Evolutionary conservation across 1,140 invertebrate genomes (phyloP).

Genomic region (Diplogasteroides magnus): DNA sequence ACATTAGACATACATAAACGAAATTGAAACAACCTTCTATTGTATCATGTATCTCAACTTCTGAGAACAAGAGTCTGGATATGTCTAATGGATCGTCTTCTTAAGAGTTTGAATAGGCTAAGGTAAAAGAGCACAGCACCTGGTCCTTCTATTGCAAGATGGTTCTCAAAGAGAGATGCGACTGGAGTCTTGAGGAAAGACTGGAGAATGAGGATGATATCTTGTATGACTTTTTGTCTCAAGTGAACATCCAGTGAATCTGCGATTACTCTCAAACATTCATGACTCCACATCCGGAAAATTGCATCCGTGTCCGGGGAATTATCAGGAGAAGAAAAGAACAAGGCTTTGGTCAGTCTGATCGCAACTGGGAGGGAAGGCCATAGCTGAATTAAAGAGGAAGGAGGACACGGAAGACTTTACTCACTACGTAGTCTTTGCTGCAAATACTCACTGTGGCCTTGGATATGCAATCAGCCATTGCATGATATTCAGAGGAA

Average conservation of each 20-base stretch:
- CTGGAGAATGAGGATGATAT: background rate
- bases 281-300: conserved; percentile 20
- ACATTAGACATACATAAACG: background rate
- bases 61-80: background rate
- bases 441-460: conserved; percentile 15
- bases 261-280: conserved; percentile 18
- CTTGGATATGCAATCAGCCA: conserved; percentile 8
- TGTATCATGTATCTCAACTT: background rate
- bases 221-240: background rate
- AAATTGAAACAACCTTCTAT: background rate
- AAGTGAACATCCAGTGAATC: conserved; percentile 16
- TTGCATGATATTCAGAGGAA: conserved; percentile 18
- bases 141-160: background rate
- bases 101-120: background rate
- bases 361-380: conserved; percentile 9
- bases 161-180: background rate
- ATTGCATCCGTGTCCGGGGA: conserved; percentile 18
- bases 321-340: conserved; percentile 28
- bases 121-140: too few species aligned
- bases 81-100: background rate
- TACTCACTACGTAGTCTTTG: conserved; percentile 18
- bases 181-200: background rate
- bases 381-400: background rate
- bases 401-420: background rate
- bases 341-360: conserved; percentile 19